A percentile compares a stretch with the other conserved stretches of the same genome.
phyloP scores from a whole-genome alignment of 2,113 vertebrate genomes.

The Lophotis ruficrista region DNA sequence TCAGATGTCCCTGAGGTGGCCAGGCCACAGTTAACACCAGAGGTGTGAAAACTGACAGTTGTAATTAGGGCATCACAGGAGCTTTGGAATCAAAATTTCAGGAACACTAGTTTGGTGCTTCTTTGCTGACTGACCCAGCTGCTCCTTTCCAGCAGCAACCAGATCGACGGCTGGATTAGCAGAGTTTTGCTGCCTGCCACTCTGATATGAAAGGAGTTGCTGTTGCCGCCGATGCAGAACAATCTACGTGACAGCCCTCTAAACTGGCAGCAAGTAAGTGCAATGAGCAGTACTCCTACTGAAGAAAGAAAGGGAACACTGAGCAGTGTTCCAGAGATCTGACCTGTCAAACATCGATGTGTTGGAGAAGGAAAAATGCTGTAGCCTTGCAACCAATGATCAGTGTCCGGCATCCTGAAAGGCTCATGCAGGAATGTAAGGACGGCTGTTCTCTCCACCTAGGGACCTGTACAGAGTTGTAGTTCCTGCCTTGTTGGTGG shows the following conservation, averaged over 20 bases:
- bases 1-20: background rate
- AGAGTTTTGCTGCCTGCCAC: constrained; percentile 40
- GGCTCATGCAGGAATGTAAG: background rate
- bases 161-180: background rate
- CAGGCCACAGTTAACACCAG: background rate
- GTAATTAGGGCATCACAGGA: background rate
- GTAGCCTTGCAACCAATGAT: background rate
- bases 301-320: background rate
- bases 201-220: background rate
- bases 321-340: background rate
- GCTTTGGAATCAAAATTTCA: background rate
- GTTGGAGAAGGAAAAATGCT: background rate
- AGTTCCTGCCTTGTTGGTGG: background rate
- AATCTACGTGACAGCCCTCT: constrained; percentile 37
- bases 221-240: constrained; percentile 25
- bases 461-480: background rate
- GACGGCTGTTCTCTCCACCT: background rate
- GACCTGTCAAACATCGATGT: background rate
- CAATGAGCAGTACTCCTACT: background rate
- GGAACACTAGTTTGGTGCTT: background rate
- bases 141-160: background rate
- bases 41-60: background rate
- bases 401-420: background rate
- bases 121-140: constrained; percentile 10
- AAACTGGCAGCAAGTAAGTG: constrained; percentile 7